Evolutionary conservation across 2,888 invertebrate species (phyloP), one percentile per base, ranked within the genome.

Genomic region (Calameuta pallipes): DNA sequence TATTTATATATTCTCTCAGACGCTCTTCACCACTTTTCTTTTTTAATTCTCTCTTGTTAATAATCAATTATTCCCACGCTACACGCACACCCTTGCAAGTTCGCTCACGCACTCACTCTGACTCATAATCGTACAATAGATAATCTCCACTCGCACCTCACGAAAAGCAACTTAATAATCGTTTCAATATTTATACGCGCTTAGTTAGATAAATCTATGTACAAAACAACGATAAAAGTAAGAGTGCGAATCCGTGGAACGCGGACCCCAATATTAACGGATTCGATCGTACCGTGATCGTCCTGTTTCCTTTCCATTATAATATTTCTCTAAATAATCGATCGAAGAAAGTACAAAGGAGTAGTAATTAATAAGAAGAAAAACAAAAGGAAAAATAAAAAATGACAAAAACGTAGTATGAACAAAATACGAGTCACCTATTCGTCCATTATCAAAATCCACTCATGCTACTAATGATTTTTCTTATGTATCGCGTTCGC

Each of bases 171-270:
- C 82, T 84, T 83, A 82, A 77, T 83, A 80, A 79, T 81, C 82
- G 76, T 81, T 82, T 81, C 77, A 79, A 79, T 82, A 76, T 82
- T 80, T 79, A 81, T 82, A 84, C 82, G 82, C 81, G 83, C 81
- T 80, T 81, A 80, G 79, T 76, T 78, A 80, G 83, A 85, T 88
- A 85, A 88, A 87, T 56, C 85, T 90, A 90, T 90, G 85, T 90
- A 90, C 90, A 90, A 85, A 89, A 87, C 84, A 86, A 88, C 83
- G 84, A 86, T 76, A 80, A 78, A 84, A 84, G 15, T 73, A 76
- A 37, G 56, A 78, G 41, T 78, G 70, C 78, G 71, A 70, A 75
- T 78, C 71, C 74, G 41, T 78, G 78, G 9, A 68, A 74, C 56
- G 56, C 56, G 23, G 56, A 56, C 23, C 56, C 56, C 9, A 56